These are phyloP conservation scores for Psylliodes chrysocephalus DNA, from an alignment of 2,888 invertebrate species.

Conservation along the genomic window DNA sequence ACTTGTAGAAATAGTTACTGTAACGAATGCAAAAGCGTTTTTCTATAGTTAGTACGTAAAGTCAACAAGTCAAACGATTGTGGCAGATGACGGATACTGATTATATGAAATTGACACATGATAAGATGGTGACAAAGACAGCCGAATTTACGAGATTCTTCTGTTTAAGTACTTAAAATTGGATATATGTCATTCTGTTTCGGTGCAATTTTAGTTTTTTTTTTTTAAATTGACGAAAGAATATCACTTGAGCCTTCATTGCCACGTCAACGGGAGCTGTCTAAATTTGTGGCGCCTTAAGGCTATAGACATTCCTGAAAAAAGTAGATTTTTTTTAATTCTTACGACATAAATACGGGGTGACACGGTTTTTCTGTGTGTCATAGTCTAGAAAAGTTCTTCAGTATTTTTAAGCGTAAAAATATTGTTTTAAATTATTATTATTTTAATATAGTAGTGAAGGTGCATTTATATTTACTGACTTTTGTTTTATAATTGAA, in stretches of 20 bases:
- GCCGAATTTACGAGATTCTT: too few relatives aligned
- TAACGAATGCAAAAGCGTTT: too few relatives aligned
- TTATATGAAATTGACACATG: too few relatives aligned
- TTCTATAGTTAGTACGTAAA: too few relatives aligned
- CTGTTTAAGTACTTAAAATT: background rate
- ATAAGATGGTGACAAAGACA: background rate
- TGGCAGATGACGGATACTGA: too few relatives aligned
- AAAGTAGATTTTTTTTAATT: conserved; percentile 1
- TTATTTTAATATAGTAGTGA: conserved; percentile 27
- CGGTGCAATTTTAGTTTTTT: background rate
- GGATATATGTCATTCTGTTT: background rate
- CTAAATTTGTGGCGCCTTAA: conserved; percentile 29
- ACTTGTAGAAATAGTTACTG: too few relatives aligned
- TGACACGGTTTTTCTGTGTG: conserved; percentile 20
- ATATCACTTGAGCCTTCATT: background rate
- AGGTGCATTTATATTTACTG: conserved; percentile 42
- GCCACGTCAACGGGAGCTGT: conserved; percentile 26
- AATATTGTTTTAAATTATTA: conserved; percentile 40
- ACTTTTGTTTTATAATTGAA: conserved; percentile 26
- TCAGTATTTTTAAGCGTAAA: conserved; percentile 46
- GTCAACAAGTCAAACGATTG: too few relatives aligned
- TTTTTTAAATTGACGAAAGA: background rate
- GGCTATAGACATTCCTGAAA: conserved; percentile 14
- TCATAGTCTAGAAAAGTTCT: conserved; percentile 32
- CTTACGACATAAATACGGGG: background rate